Evolutionary conservation across 2,797 vertebrate species (phyloP).

Genomic region (Diceros bicornis): DNA sequence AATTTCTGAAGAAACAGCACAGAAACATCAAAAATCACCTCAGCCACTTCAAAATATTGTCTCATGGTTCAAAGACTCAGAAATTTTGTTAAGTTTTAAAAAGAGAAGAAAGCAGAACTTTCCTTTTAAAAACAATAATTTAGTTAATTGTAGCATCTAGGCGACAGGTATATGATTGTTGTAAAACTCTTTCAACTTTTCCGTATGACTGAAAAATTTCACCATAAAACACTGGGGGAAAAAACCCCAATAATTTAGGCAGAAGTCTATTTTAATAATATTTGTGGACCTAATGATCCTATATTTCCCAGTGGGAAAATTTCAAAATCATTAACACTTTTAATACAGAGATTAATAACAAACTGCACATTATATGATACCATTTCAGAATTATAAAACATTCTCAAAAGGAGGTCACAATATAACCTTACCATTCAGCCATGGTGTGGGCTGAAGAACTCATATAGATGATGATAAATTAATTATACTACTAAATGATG

Average conservation of each 20-base stretch:
- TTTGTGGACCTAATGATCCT: background rate
- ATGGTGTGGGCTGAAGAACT: background rate
- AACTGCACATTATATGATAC: background rate
- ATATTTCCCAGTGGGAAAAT: background rate
- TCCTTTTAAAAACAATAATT: slow-evolving; percentile 50
- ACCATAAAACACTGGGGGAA: background rate
- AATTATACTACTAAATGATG: background rate
- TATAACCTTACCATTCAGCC: background rate
- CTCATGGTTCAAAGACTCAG: background rate
- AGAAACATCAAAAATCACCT: slow-evolving; percentile 43
- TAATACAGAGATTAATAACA: slow-evolving; percentile 21
- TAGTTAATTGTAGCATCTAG: background rate
- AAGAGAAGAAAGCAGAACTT: slow-evolving; percentile 29
- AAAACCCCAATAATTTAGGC: background rate
- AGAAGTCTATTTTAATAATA: slow-evolving; percentile 58
- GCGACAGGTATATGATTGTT: background rate
- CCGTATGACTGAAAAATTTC: slow-evolving; percentile 17
- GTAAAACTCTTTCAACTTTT: slow-evolving; percentile 43
- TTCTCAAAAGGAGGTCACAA: background rate
- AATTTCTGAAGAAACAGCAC: slow-evolving; percentile 54
- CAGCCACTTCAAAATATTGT: slow-evolving; percentile 8
- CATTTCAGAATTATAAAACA: background rate
- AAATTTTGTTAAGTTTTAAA: slow-evolving; percentile 36
- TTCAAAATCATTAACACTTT: slow-evolving; percentile 51
- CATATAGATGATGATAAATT: background rate